These are phyloP conservation scores for Leucophenga maculata DNA, from an alignment of 2,888 invertebrate genomes.

Conservation along the genomic window DNA sequence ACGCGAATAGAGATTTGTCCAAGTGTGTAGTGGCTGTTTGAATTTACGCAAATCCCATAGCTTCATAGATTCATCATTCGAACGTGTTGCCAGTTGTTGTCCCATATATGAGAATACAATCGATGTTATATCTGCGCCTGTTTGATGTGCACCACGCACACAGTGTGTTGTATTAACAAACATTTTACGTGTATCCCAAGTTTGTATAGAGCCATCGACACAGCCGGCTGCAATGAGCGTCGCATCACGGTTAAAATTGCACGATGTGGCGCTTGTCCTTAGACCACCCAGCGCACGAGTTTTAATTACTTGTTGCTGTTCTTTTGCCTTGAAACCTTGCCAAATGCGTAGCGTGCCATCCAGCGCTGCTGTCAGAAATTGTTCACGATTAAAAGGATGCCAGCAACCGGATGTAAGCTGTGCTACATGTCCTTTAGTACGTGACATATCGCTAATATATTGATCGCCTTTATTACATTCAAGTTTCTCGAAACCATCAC, in stretches of 20 bases:
- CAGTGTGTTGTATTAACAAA: constrained; percentile 89
- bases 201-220: constrained; percentile 87
- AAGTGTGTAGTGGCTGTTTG: constrained; percentile 82
- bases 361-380: constrained; percentile 94
- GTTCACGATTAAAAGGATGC: constrained; percentile 92
- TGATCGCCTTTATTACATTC: constrained; percentile 97
- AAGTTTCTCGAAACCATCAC: constrained; percentile 93
- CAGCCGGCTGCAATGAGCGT: constrained; percentile 92
- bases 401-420: constrained; percentile 91
- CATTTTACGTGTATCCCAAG: constrained; percentile 95
- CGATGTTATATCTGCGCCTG: constrained; percentile 85
- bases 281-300: constrained; percentile 89
- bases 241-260: constrained; percentile 88
- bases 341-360: constrained; percentile 96
- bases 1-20: constrained; percentile 82
- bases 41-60: constrained; percentile 93
- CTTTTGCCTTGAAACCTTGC: constrained; percentile 85
- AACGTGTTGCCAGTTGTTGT: constrained; percentile 79
- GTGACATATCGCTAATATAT: constrained; percentile 94
- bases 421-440: constrained; percentile 95
- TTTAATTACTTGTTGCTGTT: constrained; percentile 88
- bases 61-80: constrained; percentile 94
- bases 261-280: constrained; percentile 87
- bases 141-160: constrained; percentile 85
- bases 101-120: constrained; percentile 92